Evolutionary conservation across 2,113 vertebrate genomes (phyloP), one percentile per base, ranked within the genome.

Genomic region (Eudorcas thomsonii): DNA sequence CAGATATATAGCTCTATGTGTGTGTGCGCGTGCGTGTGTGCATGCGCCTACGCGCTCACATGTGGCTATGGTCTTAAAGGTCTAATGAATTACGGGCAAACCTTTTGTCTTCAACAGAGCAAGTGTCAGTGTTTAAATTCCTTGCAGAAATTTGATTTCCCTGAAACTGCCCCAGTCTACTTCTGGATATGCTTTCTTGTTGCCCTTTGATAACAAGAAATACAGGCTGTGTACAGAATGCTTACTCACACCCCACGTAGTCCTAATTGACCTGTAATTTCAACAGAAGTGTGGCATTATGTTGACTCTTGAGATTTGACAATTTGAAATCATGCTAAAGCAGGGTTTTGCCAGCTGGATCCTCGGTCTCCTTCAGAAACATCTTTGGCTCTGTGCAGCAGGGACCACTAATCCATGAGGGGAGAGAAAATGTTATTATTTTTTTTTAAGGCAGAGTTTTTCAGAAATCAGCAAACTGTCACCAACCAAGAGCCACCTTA

Each of bases 321-420:
- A 0, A 95, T 97, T 96, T 97, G 52, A 97, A 97, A 97, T 98
- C 96, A 96, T 97, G 98, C 96, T 92, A 92, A 97, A 94, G 59
- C 91, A 97, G 90, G 93, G 45, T 97, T 98, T 97, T 93, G 59
- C 97, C 96, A 96, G 96, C 96, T 98, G 96, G 93, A 94, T 96
- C 67, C 93, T 95, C 84, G 85, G 94, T 95, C 85, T 97, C 1
- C 1, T 92, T 97, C 84, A 87, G 84, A 64, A 94, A 59, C 90
- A 62, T 52, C 80, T 93, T 97, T 95, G 84, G 81, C 84, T 71
- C 19, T 50, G 60, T 64, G 84, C 87, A 94, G 45, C 48, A 59
- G 89, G 94, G 89, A 90, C 74, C 62, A n/a, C 77, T 82, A 92
- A 95, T 93, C 86, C 90, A 39, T 3, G 17, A 90, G 54, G 59